Base-by-base conservation (phyloP, 2,113 vertebrate species). In the Merops nubicus region DNA sequence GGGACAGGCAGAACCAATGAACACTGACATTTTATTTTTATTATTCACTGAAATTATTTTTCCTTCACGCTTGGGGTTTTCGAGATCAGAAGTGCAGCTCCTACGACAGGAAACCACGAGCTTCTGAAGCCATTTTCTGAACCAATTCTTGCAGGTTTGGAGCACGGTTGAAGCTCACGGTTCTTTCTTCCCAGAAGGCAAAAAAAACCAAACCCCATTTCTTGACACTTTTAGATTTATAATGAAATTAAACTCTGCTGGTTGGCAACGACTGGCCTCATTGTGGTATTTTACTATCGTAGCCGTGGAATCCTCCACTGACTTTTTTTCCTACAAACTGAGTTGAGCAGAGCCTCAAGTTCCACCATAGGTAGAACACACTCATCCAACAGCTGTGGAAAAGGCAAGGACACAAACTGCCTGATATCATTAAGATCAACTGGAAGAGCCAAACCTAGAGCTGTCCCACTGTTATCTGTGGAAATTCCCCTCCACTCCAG, bases 401-500 rank as follows among this genome's bases (percentile, higher is more conserved):
- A 72, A 65, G 42, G 19, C 60, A 63, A 63, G 60, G 60, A 29
- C 60, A 65, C 7, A 40, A 69, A 26, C 54, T 83, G 36, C 50
- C 72, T 50, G 64, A 3, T 4, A n/a, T 15, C n/a, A 33, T 22
- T 51, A n/a, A 45, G 43, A 64, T 21, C 76, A 68, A 54, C 11
- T 15, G 25, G 34, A 48, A 64, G 78, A 85, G 31, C 23, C 53
- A 47, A 34, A 23, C 10, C 22, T 11, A 7, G 14, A 75, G 26
- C 74, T 50, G n/a, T 57, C 89, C 10, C 31, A 62, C 8, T 31
- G 51, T 12, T 9, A n/a, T 29, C 65, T 11, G 15, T 33, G 79
- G 79, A 95, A 96, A 94, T 51, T 67, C 88, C 88, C 93, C 12
- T 68, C 51, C 28, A 45, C n/a, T n/a, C n/a, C n/a, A n/a, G n/a